Percentiles rank a stretch among this genome's conserved stretches.
Conservation (phyloP, 2,113 vertebrate genomes). For the Eclectus roratus region DNA sequence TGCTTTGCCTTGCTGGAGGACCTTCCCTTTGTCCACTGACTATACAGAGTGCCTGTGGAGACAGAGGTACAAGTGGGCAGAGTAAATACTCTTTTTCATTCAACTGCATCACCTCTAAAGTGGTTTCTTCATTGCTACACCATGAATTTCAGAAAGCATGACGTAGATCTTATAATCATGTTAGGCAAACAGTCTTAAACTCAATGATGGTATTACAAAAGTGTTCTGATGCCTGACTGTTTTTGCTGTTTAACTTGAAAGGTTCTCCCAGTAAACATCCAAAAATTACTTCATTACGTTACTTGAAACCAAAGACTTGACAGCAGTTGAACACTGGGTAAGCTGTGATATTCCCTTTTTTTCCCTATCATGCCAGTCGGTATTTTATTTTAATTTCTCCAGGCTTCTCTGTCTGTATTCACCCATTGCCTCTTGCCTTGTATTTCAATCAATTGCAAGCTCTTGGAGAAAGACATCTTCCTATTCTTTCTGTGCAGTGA, state of each 20-base stretch:
- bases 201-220: not conserved
- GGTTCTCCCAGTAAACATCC: not conserved
- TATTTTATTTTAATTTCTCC: not conserved
- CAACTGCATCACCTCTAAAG: not conserved
- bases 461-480: not conserved
- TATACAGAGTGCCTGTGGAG: not conserved
- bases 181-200: not conserved
- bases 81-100: not conserved
- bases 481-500: not conserved
- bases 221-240: not conserved
- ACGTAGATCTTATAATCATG: not conserved
- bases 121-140: not conserved
- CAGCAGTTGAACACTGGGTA: not conserved
- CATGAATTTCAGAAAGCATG: not conserved
- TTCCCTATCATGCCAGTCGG: not conserved
- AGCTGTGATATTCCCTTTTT: not conserved
- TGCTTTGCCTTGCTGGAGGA: not conserved
- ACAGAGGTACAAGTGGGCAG: not conserved
- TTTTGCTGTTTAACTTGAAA: not conserved
- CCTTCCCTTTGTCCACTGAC: not conserved
- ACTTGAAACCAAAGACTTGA: not conserved
- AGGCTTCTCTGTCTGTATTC: not conserved
- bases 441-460: not conserved
- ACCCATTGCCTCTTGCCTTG: not conserved
- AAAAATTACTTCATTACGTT: not conserved